A percentile compares a stretch with the other conserved stretches of the same genome.
These are phyloP conservation scores for Bombus sibiricus DNA, from an alignment of 1,140 invertebrate genomes.

Conservation along the genomic window DNA sequence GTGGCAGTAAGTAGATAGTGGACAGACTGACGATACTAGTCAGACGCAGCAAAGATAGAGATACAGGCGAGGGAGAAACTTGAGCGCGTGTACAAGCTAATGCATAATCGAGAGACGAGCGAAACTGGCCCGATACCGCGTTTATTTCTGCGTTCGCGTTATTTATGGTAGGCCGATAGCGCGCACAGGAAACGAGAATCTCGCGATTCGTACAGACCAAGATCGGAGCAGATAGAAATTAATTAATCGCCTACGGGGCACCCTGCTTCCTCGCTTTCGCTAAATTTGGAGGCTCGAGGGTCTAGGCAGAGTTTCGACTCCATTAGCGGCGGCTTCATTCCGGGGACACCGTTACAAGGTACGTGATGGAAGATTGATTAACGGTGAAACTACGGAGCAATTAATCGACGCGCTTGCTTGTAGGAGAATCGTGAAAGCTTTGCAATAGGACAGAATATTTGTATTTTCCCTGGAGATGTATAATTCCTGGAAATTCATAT, in stretches of 20 bases:
- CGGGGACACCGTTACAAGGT: background rate
- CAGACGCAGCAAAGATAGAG: slow-evolving; percentile 6
- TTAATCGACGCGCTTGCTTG: background rate
- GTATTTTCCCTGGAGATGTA: no score
- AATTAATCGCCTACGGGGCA: slow-evolving; percentile 29
- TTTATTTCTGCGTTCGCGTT: slow-evolving; percentile 73
- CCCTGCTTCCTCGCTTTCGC: background rate
- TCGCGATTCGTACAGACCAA: slow-evolving; percentile 14
- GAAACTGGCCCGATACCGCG: slow-evolving; percentile 58
- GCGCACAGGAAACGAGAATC: slow-evolving; percentile 40
- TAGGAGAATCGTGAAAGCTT: background rate
- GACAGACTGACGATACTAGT: slow-evolving; percentile 49
- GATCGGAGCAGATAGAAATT: slow-evolving; percentile 37
- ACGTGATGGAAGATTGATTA: background rate
- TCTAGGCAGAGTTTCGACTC: background rate
- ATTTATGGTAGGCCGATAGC: slow-evolving; percentile 75
- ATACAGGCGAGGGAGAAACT: no score
- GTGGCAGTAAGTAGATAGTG: slow-evolving; percentile 64
- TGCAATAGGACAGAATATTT: background rate
- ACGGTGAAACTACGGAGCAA: background rate
- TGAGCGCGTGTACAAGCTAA: slow-evolving; percentile 11
- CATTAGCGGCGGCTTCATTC: background rate
- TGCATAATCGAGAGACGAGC: slow-evolving; percentile 38
- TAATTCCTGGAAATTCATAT: no score
- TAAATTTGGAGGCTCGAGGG: background rate